Percentiles rank a stretch among this genome's conserved stretches.
Conservation (phyloP, 2,113 vertebrate species). For the Cheilinus undulatus region DNA sequence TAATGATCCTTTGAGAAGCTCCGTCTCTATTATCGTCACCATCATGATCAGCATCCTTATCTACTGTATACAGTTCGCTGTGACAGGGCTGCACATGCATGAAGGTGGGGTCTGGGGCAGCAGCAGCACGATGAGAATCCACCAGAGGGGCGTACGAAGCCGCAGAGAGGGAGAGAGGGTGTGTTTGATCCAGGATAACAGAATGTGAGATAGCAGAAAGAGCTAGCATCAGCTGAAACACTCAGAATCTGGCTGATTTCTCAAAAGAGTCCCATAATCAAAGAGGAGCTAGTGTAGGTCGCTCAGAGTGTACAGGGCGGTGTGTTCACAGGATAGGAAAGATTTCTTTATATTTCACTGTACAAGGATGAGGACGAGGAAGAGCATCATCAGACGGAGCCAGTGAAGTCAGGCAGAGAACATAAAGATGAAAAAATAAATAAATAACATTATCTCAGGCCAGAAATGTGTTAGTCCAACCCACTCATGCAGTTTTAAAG, state of each 20-base stretch:
- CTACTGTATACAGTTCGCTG: conserved; percentile 22
- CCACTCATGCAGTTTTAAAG: too few relatives aligned
- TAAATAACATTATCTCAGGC: too few relatives aligned
- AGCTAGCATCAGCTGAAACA: conserved; percentile 61
- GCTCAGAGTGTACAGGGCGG: background rate
- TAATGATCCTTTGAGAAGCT: conserved; percentile 49
- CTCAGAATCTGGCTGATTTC: conserved; percentile 36
- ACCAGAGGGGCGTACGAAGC: conserved; percentile 26
- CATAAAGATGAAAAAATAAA: too few relatives aligned
- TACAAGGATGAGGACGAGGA: conserved; percentile 13
- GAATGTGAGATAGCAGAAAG: conserved; percentile 51
- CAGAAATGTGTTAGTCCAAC: too few relatives aligned
- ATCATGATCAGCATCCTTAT: conserved; percentile 47
- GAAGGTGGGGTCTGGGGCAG: conserved; percentile 8
- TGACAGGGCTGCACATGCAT: conserved; percentile 41
- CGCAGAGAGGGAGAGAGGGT: conserved; percentile 8
- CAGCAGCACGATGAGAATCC: conserved; percentile 14
- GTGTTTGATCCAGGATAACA: conserved; percentile 52
- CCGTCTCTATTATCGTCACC: conserved; percentile 49
- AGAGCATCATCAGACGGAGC: background rate
- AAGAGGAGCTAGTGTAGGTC: conserved; percentile 39
- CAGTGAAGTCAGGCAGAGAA: background rate
- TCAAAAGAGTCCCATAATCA: conserved; percentile 41
- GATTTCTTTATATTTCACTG: conserved; percentile 8
- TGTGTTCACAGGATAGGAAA: background rate